These are phyloP conservation scores for Dendrolimus punctatus DNA, from an alignment of 1,140 invertebrate species.

Conservation along the genomic window DNA sequence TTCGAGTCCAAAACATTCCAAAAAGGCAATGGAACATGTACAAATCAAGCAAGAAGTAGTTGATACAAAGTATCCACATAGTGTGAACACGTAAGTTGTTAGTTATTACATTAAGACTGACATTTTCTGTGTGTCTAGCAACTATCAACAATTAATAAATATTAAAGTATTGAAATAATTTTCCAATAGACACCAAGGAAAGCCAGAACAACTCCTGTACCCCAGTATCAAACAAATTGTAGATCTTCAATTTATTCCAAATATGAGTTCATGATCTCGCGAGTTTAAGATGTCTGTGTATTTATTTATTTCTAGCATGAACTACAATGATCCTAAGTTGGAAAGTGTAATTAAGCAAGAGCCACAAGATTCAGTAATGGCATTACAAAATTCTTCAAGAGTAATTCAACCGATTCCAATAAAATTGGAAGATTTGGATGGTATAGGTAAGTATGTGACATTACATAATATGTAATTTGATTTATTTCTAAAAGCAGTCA, in stretches of 20 bases:
- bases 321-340: constrained; percentile 30
- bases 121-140: too few relatives aligned
- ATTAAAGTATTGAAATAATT: too few relatives aligned
- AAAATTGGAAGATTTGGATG: constrained; percentile 64
- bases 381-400: constrained; percentile 33
- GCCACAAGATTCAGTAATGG: constrained; percentile 31
- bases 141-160: too few relatives aligned
- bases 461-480: not conserved
- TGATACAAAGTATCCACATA: constrained; percentile 38
- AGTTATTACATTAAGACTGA: not conserved
- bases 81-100: constrained; percentile 27
- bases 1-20: constrained; percentile 40
- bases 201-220: too few relatives aligned
- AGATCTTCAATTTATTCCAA: too few relatives aligned
- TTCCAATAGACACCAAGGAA: too few relatives aligned
- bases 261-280: too few relatives aligned
- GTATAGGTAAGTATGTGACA: constrained; percentile 44
- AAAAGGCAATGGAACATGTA: constrained; percentile 33
- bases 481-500: too few relatives aligned
- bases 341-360: constrained; percentile 54
- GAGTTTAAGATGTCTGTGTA: too few relatives aligned
- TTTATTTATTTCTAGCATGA: constrained; percentile 2
- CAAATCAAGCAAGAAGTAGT: constrained; percentile 52
- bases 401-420: constrained; percentile 53
- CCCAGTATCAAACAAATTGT: too few relatives aligned